Conservation (phyloP, 2,888 invertebrate species). For the Holacanthella duospinosa region DNA sequence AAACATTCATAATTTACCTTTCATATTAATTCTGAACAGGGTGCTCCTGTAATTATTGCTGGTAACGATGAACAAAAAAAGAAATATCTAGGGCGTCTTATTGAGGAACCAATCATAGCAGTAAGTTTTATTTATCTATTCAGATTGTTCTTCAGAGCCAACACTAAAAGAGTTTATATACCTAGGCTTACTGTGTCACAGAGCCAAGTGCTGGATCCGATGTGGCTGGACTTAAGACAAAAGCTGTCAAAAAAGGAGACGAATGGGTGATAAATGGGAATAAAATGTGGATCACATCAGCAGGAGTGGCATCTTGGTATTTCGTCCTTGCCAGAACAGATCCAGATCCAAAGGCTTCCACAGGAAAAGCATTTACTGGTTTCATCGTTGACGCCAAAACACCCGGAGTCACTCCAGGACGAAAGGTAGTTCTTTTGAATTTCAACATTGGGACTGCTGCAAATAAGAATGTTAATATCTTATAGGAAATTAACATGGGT, state of each 20-base stretch:
- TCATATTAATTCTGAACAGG: slow-evolving; percentile 7
- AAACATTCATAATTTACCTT: too few relatives aligned
- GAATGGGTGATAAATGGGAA: slow-evolving; percentile 87
- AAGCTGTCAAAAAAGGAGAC: slow-evolving; percentile 85
- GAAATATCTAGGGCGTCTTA: slow-evolving; percentile 24
- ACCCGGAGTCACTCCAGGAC: slow-evolving; percentile 73
- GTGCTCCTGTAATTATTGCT: slow-evolving; percentile 18
- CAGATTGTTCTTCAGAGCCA: too few relatives aligned
- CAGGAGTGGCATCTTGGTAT: slow-evolving; percentile 92
- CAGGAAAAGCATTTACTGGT: slow-evolving; percentile 88
- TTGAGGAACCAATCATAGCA: slow-evolving; percentile 23
- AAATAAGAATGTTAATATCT: too few relatives aligned
- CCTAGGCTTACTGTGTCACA: slow-evolving; percentile 83
- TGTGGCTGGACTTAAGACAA: slow-evolving; percentile 80
- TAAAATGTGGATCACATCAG: slow-evolving; percentile 99
- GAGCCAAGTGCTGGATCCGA: slow-evolving; percentile 95
- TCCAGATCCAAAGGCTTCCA: slow-evolving; percentile 79
- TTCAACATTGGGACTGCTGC: too few relatives aligned
- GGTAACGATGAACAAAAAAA: slow-evolving; percentile 28
- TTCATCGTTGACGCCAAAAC: slow-evolving; percentile 88
- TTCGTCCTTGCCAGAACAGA: slow-evolving; percentile 88
- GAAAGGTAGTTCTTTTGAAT: slow-evolving; percentile 55
- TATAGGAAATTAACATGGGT: slow-evolving; percentile 86
- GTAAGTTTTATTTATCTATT: too few relatives aligned
- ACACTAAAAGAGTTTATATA: too few relatives aligned